phyloP scores from a whole-genome alignment of 2,797 vertebrate species.

The Mus spretus region DNA sequence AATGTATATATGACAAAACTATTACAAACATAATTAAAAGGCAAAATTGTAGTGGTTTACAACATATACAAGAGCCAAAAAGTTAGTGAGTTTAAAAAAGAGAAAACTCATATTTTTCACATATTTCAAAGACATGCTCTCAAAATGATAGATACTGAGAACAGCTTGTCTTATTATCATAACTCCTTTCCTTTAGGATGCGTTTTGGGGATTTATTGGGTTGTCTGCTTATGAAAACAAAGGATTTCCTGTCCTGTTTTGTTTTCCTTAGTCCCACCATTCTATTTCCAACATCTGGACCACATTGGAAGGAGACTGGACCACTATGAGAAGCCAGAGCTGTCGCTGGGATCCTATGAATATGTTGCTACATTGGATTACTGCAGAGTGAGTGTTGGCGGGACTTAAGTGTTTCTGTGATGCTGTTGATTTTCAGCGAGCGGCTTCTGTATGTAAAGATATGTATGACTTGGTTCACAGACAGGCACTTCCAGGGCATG shows the following conservation, averaged over 20 bases:
- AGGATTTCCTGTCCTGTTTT: conserved; percentile 63
- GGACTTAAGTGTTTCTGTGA: fast-evolving
- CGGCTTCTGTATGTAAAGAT: background rate
- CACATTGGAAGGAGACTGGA: conserved; percentile 95
- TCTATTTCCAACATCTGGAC: conserved; percentile 99
- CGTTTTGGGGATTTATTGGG: background rate
- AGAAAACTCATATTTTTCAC: background rate
- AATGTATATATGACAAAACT: background rate
- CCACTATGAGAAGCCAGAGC: conserved; percentile 95
- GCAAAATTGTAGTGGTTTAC: background rate
- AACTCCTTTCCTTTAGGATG: background rate
- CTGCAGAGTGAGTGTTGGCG: conserved; percentile 93
- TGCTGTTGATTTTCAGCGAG: conserved; percentile 28
- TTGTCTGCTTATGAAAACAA: conserved; percentile 69
- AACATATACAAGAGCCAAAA: background rate
- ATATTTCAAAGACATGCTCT: conserved; percentile 10
- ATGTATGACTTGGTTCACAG: background rate
- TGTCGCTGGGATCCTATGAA: conserved; percentile 97
- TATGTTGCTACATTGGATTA: conserved; percentile 96
- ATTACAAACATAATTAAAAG: background rate
- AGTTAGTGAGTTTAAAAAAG: background rate
- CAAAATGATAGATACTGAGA: background rate
- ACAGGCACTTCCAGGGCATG: background rate
- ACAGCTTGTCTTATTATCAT: background rate
- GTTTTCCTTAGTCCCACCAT: conserved; percentile 91